Conservation (phyloP, 1,140 invertebrate species). For the Thrips palmi region DNA sequence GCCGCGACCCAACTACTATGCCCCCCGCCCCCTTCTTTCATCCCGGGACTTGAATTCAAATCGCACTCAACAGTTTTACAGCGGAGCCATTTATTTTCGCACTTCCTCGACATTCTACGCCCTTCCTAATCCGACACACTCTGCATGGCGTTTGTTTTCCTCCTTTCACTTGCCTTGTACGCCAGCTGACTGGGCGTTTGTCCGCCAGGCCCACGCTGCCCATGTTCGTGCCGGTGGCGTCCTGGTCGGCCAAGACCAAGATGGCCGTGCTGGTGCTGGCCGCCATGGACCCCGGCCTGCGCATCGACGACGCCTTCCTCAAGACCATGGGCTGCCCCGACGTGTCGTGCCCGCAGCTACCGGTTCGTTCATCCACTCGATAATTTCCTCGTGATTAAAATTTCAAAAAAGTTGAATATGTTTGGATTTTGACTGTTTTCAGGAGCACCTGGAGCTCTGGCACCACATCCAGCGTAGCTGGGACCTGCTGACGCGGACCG, state of each 20-base stretch:
- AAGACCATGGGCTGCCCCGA: background rate
- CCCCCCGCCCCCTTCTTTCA: too few species aligned
- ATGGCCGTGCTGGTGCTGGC: background rate
- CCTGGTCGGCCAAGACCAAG: background rate
- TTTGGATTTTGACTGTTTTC: too few species aligned
- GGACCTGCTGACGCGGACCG: too few species aligned
- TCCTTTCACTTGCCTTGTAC: constrained; percentile 1
- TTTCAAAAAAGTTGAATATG: too few species aligned
- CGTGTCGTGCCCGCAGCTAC: background rate
- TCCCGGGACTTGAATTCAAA: too few species aligned
- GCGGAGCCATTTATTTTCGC: too few species aligned
- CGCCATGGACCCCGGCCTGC: background rate
- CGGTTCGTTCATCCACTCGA: background rate
- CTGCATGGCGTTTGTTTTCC: constrained; percentile 10
- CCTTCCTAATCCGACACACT: too few species aligned
- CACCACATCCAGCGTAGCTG: too few species aligned
- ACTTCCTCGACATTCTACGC: too few species aligned
- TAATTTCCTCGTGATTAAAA: constrained; percentile 20
- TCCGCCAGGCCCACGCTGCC: constrained; percentile 20
- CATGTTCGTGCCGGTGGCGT: background rate
- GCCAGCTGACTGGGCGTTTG: background rate
- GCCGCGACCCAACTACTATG: too few species aligned
- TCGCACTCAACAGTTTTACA: too few species aligned
- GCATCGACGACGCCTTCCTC: background rate
- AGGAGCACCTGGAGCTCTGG: too few species aligned